Evolutionary conservation across 2,113 vertebrate genomes (phyloP).

Genomic region (Hiodon alosoides): DNA sequence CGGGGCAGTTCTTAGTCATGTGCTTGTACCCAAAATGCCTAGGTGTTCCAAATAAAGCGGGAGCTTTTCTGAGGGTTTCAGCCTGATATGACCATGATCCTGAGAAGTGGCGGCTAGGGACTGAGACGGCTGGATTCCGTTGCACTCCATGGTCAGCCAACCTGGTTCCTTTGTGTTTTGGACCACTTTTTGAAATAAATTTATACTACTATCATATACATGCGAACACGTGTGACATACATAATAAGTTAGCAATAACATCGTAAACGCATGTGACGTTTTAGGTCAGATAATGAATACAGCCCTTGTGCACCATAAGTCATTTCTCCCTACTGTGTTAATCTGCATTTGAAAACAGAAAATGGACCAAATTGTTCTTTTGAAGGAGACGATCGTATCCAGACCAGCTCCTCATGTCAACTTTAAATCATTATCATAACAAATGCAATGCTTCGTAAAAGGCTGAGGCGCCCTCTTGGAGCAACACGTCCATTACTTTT

Average conservation of each 20-base stretch:
- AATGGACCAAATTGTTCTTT: background rate
- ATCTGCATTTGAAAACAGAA: background rate
- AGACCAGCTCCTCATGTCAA: background rate
- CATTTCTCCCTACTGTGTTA: background rate
- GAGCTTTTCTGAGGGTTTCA: no score
- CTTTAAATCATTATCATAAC: constrained; percentile 1
- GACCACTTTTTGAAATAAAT: no score
- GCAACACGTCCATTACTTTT: background rate
- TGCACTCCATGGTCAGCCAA: no score
- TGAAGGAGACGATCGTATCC: background rate
- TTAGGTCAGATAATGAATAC: background rate
- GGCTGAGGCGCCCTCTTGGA: background rate
- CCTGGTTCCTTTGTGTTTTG: no score
- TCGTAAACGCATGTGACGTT: background rate
- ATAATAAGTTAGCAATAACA: background rate
- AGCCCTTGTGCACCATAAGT: background rate
- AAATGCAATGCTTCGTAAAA: background rate
- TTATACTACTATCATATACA: no score
- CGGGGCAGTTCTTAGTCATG: no score
- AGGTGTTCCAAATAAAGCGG: no score
- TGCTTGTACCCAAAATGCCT: background rate
- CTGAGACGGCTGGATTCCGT: no score
- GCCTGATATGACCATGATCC: no score
- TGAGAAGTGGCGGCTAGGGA: no score
- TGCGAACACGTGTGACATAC: background rate